Evolutionary conservation across 2,888 invertebrate genomes (phyloP).

Genomic region (Volucella zonaria): DNA sequence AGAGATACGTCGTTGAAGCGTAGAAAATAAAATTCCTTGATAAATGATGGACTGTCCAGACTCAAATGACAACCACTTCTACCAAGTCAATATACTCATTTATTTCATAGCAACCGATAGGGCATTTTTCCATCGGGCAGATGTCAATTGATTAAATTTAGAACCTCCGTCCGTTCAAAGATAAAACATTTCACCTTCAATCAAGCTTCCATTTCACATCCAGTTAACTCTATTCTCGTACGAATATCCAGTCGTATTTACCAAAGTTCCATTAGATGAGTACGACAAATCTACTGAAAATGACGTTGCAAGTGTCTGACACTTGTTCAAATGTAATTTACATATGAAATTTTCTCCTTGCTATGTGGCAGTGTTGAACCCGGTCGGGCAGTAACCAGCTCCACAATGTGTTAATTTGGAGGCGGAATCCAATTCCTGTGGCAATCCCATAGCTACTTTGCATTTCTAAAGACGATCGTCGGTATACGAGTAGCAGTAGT

Average conservation of each 20-base stretch:
- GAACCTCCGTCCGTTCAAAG: conserved; percentile 59
- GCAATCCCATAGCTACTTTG: conserved; percentile 33
- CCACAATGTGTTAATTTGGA: conserved; percentile 66
- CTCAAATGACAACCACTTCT: conserved; percentile 22
- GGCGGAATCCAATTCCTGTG: conserved; percentile 65
- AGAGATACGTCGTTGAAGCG: no score
- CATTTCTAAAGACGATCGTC: conserved; percentile 30
- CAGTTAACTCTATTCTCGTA: conserved; percentile 48
- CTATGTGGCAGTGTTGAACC: conserved; percentile 10
- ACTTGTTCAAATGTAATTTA: conserved; percentile 70
- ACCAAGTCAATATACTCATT: conserved; percentile 44
- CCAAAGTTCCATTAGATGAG: conserved; percentile 58
- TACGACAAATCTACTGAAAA: conserved; percentile 71
- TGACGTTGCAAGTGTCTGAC: conserved; percentile 70
- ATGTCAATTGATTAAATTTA: conserved; percentile 69
- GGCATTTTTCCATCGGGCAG: conserved; percentile 46
- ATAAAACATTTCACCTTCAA: conserved; percentile 55
- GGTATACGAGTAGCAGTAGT: conserved; percentile 3
- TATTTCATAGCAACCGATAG: conserved; percentile 30
- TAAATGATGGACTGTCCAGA: conserved; percentile 20
- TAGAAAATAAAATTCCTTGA: no score
- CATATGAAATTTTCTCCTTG: conserved; percentile 56
- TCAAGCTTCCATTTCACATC: conserved; percentile 38
- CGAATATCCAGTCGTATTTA: conserved; percentile 59
- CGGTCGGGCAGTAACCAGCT: conserved; percentile 26